Evolutionary conservation across 2,888 invertebrate species (phyloP).

Genomic region (Tachystola acroxantha): DNA sequence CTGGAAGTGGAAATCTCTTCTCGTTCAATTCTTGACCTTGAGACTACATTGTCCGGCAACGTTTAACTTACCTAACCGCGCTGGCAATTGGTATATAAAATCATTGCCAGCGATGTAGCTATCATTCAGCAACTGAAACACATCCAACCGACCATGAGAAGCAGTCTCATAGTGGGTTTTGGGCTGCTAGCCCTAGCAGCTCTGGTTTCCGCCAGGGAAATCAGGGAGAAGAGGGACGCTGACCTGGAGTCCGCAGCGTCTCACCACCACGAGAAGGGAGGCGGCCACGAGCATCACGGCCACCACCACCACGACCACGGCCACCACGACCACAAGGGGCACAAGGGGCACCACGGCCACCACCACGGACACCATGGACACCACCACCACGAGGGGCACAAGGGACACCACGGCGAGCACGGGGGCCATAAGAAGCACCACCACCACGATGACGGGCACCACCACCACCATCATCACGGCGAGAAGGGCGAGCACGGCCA

Average conservation of each 20-base stretch:
- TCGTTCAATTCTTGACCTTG: slow-evolving; percentile 34
- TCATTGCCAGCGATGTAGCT: slow-evolving; percentile 41
- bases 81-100: slow-evolving; percentile 58
- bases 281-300: slow-evolving; percentile 79
- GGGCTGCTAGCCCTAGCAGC: slow-evolving; percentile 71
- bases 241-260: slow-evolving; percentile 76
- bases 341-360: slow-evolving; percentile 81
- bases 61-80: slow-evolving; percentile 49
- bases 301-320: slow-evolving; percentile 81
- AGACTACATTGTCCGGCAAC: slow-evolving; percentile 39
- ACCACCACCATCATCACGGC: slow-evolving; percentile 79
- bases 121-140: slow-evolving; percentile 54
- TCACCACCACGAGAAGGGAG: slow-evolving; percentile 35
- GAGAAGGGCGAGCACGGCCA: slow-evolving; percentile 81
- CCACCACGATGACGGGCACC: slow-evolving; percentile 81
- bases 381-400: slow-evolving; percentile 81
- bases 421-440: slow-evolving; percentile 81
- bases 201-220: slow-evolving; percentile 65
- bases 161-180: slow-evolving; percentile 46
- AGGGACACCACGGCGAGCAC: slow-evolving; percentile 79
- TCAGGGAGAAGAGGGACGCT: slow-evolving; percentile 61
- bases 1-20: slow-evolving; percentile 47
- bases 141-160: slow-evolving; percentile 53
- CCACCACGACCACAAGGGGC: slow-evolving; percentile 82
- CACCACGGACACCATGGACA: slow-evolving; percentile 84